Evolutionary conservation across 2,888 invertebrate genomes (phyloP).

Genomic region (Acanthosoma haemorrhoidale): DNA sequence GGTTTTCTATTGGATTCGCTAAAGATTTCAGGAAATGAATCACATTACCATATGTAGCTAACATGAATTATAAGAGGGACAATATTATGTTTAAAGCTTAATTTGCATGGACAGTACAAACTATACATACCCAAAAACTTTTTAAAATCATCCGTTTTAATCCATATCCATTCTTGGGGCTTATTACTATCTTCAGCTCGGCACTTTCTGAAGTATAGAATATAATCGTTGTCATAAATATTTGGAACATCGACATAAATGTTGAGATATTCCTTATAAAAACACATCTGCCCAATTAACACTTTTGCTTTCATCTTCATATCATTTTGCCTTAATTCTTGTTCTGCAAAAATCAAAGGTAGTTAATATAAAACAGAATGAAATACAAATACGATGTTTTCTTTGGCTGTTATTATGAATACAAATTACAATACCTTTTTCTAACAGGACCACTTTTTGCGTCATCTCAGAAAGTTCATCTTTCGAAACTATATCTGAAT

Average conservation of each 20-base stretch:
- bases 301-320: slow-evolving; percentile 7
- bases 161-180: not conserved
- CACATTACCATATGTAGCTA: not conserved
- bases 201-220: not conserved
- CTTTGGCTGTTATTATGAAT: too few species aligned
- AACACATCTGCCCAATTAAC: not conserved
- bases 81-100: not conserved
- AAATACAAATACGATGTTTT: too few species aligned
- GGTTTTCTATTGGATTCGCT: too few species aligned
- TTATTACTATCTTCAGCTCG: not conserved
- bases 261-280: slow-evolving; percentile 16
- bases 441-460: not conserved
- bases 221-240: not conserved
- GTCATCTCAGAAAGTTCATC: not conserved
- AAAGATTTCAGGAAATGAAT: too few species aligned
- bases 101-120: not conserved
- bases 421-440: too few species aligned
- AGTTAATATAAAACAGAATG: not conserved
- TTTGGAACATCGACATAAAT: not conserved
- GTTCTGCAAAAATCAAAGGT: not conserved
- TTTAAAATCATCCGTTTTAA: slow-evolving; percentile 14
- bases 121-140: not conserved
- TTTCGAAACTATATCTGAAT: not conserved
- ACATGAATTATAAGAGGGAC: not conserved
- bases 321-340: not conserved